Conservation (phyloP, 2,113 vertebrate species). For the Phrynocephalus versicolor region DNA sequence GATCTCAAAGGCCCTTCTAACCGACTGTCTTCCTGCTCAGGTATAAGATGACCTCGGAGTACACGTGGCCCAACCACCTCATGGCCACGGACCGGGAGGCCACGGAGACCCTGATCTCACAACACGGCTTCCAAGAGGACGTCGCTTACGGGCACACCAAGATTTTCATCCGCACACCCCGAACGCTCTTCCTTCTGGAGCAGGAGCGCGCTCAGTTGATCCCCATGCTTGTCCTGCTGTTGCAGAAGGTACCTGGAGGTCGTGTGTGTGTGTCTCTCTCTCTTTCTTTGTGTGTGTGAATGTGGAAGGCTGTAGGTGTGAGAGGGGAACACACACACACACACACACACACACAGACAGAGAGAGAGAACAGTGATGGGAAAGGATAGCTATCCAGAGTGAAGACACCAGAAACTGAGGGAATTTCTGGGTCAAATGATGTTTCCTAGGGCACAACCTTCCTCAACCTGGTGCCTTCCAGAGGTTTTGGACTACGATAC, state of each 20-base stretch:
- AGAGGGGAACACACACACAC: no score
- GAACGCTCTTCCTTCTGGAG: conserved; percentile 84
- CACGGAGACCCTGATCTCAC: conserved; percentile 83
- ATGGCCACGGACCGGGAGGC: conserved; percentile 85
- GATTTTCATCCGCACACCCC: conserved; percentile 88
- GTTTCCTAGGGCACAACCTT: no score
- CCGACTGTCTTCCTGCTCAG: conserved; percentile 53
- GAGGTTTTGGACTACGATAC: no score
- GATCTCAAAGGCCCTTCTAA: no score
- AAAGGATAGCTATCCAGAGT: no score
- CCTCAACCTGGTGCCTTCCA: no score
- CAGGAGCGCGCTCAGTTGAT: conserved; percentile 85
- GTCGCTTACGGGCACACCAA: conserved; percentile 90
- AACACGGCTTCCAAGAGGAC: conserved; percentile 86
- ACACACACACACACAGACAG: no score
- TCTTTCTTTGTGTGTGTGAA: no score
- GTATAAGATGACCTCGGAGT: conserved; percentile 97
- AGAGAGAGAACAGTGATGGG: not conserved
- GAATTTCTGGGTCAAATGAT: not conserved
- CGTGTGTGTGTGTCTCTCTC: no score
- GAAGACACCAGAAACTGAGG: not conserved
- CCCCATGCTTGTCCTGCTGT: conserved; percentile 90
- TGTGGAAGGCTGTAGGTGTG: not conserved
- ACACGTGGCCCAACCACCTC: conserved; percentile 96
- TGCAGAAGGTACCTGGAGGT: conserved; percentile 85